phyloP scores from a whole-genome alignment of 2,797 vertebrate genomes.

The Adelosebastes latens region DNA sequence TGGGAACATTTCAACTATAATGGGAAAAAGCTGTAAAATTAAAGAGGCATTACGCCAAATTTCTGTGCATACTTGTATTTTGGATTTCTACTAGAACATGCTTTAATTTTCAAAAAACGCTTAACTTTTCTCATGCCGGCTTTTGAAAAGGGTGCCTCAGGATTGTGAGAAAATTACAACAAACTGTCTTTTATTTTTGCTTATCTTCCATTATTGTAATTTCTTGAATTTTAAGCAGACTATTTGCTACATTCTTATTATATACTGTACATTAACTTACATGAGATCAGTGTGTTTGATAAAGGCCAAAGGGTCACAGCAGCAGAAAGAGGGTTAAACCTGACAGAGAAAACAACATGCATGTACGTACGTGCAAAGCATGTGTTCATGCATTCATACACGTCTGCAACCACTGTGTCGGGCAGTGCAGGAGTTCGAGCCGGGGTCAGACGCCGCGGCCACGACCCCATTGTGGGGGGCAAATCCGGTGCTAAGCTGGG shows the following conservation, averaged over 20 bases:
- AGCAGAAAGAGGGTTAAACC: slow-evolving; percentile 5
- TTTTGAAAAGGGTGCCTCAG: neutral
- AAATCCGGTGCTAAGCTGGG: slow-evolving; percentile 92
- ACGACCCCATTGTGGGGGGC: slow-evolving; percentile 88
- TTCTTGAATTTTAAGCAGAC: neutral
- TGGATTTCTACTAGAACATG: too few species aligned
- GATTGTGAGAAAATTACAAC: neutral
- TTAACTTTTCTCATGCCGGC: too few species aligned
- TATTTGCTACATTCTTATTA: neutral
- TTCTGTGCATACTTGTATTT: too few species aligned
- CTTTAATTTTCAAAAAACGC: too few species aligned
- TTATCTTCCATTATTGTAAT: neutral
- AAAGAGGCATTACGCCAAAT: too few species aligned
- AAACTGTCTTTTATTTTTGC: neutral
- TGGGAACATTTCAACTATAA: neutral
- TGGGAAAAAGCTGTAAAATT: neutral
- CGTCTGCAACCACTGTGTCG: slow-evolving; percentile 80
- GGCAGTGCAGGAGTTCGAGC: slow-evolving; percentile 75
- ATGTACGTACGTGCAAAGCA: slow-evolving; percentile 2
- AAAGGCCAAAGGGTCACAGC: neutral
- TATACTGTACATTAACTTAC: neutral
- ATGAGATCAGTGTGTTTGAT: neutral
- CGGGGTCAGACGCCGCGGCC: slow-evolving; percentile 87
- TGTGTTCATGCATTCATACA: neutral
- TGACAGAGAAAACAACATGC: slow-evolving; percentile 1